These are phyloP conservation scores for Drosophila greeni DNA, from an alignment of 2,888 invertebrate species.

Conservation along the genomic window DNA sequence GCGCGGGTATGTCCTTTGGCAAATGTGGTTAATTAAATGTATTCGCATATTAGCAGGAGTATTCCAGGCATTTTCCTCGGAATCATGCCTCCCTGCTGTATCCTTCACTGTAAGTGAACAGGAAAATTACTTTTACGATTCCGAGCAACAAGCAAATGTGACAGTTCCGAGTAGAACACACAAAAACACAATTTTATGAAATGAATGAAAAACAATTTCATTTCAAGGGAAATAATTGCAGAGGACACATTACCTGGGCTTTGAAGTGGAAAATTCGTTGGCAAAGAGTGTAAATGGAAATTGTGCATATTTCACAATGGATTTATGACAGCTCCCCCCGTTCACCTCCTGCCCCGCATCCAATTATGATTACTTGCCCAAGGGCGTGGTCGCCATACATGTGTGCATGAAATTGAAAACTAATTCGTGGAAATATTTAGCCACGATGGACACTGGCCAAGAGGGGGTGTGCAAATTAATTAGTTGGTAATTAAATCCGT, in stretches of 20 bases:
- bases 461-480: slow-evolving; percentile 43
- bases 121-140: slow-evolving; percentile 46
- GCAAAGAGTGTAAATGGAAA: slow-evolving; percentile 20
- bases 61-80: slow-evolving; percentile 47
- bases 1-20: slow-evolving; percentile 17
- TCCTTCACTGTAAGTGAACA: slow-evolving; percentile 32
- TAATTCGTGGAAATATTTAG: slow-evolving; percentile 28
- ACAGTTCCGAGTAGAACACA: slow-evolving; percentile 8
- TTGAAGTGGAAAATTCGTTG: slow-evolving; percentile 27
- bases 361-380: slow-evolving; percentile 12
- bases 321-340: slow-evolving; percentile 11
- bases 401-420: slow-evolving; percentile 37
- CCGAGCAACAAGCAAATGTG: slow-evolving; percentile 28
- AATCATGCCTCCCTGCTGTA: no score
- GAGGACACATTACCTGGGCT: slow-evolving; percentile 18
- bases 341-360: background rate
- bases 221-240: slow-evolving; percentile 24
- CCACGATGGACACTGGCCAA: slow-evolving; percentile 4
- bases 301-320: slow-evolving; percentile 20
- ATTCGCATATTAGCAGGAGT: slow-evolving; percentile 58
- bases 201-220: slow-evolving; percentile 21
- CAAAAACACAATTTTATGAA: background rate
- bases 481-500: slow-evolving; percentile 46
- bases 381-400: slow-evolving; percentile 12
- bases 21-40: slow-evolving; percentile 73